Evolutionary conservation across 2,113 vertebrate species (phyloP).

Genomic region (Mormyrus iriodes): DNA sequence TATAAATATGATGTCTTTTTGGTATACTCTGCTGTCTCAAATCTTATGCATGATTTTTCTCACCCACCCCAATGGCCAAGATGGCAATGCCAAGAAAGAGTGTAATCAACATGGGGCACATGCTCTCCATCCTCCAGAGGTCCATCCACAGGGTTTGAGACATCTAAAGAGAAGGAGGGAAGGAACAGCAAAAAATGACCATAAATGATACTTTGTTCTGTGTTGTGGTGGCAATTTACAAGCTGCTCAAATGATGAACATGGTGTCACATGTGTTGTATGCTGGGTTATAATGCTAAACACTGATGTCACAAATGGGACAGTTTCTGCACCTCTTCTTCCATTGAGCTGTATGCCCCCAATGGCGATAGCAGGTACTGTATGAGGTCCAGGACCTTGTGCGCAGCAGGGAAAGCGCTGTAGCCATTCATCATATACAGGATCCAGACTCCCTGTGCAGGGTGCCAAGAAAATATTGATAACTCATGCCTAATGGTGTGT

Average conservation of each 20-base stretch:
- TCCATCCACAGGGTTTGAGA: constrained; percentile 43
- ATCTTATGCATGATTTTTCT: not conserved
- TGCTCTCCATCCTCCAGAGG: constrained; percentile 54
- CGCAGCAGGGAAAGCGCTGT: constrained; percentile 53
- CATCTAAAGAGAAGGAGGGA: constrained; percentile 45
- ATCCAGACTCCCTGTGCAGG: constrained; percentile 63
- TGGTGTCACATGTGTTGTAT: not conserved
- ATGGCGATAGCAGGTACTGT: constrained; percentile 53
- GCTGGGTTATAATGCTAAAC: not conserved
- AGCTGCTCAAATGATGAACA: not conserved
- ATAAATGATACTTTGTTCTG: not conserved
- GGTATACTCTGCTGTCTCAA: not conserved
- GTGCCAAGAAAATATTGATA: constrained; percentile 6
- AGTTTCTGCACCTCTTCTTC: constrained; percentile 34
- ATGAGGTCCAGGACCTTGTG: constrained; percentile 64
- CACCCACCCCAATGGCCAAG: constrained; percentile 67
- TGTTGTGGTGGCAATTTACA: not conserved
- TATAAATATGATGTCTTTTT: not conserved
- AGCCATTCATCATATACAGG: constrained; percentile 67
- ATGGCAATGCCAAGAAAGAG: constrained; percentile 64
- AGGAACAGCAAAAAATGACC: not conserved
- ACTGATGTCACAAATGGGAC: not conserved
- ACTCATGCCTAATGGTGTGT: not conserved
- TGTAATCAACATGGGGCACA: constrained; percentile 64
- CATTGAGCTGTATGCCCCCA: constrained; percentile 37